A percentile compares a stretch with the other conserved stretches of the same genome.
phyloP scores from a whole-genome alignment of 2,113 vertebrate species.

The Rhinoderma darwinii region DNA sequence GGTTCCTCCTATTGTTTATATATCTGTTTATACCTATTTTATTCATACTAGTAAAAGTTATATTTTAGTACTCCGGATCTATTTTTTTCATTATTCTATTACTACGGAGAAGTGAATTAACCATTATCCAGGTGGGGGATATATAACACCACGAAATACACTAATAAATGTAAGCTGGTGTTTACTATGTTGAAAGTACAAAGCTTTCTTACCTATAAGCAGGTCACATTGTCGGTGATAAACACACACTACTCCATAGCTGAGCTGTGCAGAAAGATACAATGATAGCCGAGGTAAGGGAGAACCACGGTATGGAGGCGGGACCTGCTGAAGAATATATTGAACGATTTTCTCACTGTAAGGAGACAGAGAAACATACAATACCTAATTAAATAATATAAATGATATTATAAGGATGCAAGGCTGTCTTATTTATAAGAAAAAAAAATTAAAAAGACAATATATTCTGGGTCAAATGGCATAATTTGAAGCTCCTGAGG shows the following conservation, averaged over 20 bases:
- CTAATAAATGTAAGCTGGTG: background rate
- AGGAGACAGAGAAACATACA: background rate
- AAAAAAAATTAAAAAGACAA: background rate
- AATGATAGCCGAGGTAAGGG: slow-evolving; percentile 86
- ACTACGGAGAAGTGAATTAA: too few species aligned
- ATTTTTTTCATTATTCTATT: too few species aligned
- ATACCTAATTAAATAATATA: background rate
- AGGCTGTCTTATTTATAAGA: background rate
- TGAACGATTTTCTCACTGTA: slow-evolving; percentile 80
- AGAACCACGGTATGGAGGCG: slow-evolving; percentile 68
- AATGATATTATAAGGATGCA: background rate
- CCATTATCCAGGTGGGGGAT: too few species aligned
- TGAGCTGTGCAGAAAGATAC: slow-evolving; percentile 87
- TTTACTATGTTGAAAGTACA: slow-evolving; percentile 4
- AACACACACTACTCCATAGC: slow-evolving; percentile 82
- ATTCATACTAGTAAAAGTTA: too few species aligned
- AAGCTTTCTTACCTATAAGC: slow-evolving; percentile 74
- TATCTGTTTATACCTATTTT: too few species aligned
- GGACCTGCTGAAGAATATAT: slow-evolving; percentile 77
- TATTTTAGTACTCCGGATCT: too few species aligned
- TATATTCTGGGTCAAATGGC: background rate
- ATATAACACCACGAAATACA: too few species aligned
- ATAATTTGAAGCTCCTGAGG: too few species aligned
- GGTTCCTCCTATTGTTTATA: too few species aligned
- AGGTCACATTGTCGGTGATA: slow-evolving; percentile 83